Evolutionary conservation across 35 echinoderm and acorn worm species (phyloP).

Genomic region (Hemicentrotus pulcherrimus): DNA sequence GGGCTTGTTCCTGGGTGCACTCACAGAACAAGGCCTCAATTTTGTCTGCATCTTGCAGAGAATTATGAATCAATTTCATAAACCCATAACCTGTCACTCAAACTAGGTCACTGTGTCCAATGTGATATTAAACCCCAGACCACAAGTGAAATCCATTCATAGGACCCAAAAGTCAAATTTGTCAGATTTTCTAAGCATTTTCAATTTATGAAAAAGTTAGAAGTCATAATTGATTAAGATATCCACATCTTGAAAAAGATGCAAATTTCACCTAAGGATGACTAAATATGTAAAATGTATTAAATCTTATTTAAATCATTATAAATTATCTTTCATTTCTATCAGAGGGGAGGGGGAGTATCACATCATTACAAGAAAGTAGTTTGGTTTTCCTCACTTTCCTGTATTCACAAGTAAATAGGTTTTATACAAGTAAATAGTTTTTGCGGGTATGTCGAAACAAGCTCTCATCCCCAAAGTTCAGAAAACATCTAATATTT

Average conservation of each 20-base stretch:
- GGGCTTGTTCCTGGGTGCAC: neutral
- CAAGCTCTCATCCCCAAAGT: neutral
- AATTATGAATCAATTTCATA: slow-evolving; percentile 20
- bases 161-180: neutral
- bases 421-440: neutral
- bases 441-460: neutral
- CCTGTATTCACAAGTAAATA: neutral
- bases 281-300: too few species aligned
- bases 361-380: too few species aligned
- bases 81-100: neutral
- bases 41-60: neutral
- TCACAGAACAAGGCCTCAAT: neutral
- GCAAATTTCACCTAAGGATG: too few species aligned
- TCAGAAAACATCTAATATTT: neutral
- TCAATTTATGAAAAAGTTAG: too few species aligned
- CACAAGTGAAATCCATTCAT: neutral
- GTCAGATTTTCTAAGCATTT: neutral
- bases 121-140: neutral
- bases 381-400: too few species aligned
- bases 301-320: too few species aligned
- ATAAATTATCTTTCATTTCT: too few species aligned
- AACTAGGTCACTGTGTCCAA: neutral
- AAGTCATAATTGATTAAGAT: too few species aligned
- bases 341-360: too few species aligned
- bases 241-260: too few species aligned